Evolutionary conservation across 2,888 invertebrate species (phyloP).

Genomic region (Cabera pusaria): DNA sequence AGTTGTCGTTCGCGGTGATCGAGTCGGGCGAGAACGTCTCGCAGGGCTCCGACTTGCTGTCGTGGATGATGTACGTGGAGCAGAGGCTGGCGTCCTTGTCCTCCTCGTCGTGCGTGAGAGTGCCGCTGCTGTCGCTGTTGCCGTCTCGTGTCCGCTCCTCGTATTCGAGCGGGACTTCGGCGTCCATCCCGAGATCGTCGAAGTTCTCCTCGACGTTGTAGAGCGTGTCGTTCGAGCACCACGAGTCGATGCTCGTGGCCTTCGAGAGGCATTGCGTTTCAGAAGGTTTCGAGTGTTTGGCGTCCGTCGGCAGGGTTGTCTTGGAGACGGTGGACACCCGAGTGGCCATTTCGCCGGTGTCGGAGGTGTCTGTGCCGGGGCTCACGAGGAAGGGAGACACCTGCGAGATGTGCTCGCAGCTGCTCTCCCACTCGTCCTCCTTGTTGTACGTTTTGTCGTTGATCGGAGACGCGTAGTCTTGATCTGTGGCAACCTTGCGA

Average conservation of each 20-base stretch:
- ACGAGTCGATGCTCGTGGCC: slow-evolving; percentile 85
- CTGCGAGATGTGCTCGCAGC: slow-evolving; percentile 68
- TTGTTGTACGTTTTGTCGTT: slow-evolving; percentile 66
- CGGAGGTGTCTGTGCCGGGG: slow-evolving; percentile 67
- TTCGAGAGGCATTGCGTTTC: slow-evolving; percentile 74
- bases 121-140: slow-evolving; percentile 67
- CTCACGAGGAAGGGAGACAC: slow-evolving; percentile 72
- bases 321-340: slow-evolving; percentile 76
- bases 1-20: slow-evolving; percentile 66
- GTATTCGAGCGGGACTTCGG: slow-evolving; percentile 53
- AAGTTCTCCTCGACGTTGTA: slow-evolving; percentile 85
- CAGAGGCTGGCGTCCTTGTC: slow-evolving; percentile 64
- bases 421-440: slow-evolving; percentile 57
- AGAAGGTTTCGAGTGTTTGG: slow-evolving; percentile 73
- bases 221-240: slow-evolving; percentile 86
- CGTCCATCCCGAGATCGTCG: slow-evolving; percentile 71
- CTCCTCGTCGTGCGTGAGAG: slow-evolving; percentile 68
- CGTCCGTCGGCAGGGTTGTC: slow-evolving; percentile 73
- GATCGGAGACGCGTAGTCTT: slow-evolving; percentile 47
- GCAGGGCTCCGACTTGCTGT: slow-evolving; percentile 64
- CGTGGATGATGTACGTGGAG: slow-evolving; percentile 71
- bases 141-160: slow-evolving; percentile 42
- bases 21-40: slow-evolving; percentile 74
- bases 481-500: slow-evolving; percentile 40
- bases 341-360: slow-evolving; percentile 57